Base-by-base conservation (phyloP, 92 coral and sea anemone genomes). In the Plumapathes pennacea region DNA sequence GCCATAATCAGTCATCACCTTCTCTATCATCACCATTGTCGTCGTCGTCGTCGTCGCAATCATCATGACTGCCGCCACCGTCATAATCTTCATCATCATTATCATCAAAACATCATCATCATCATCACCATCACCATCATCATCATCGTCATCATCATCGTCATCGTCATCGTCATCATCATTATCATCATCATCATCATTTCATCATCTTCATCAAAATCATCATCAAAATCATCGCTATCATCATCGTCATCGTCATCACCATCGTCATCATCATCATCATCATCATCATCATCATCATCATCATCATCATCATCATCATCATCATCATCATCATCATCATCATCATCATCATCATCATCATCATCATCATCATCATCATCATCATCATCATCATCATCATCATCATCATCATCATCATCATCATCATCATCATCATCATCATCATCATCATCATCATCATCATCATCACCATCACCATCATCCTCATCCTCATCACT, bases 141-240 rank as follows among this genome's bases (percentile, higher is more conserved):
- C 49, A 42, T 12, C 49, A 58, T 10, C 32, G 31, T 26, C 66
- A 58, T 40, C 42, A 57, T 5, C 46, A 32, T 3, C 19, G 18
- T 22, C 64, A 57, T 17, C 8, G 11, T 57, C 64, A 57, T 57
- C 64, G 22, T 33, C 46, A 32, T 54, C 62, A 54, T 32, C 11
- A 27, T 33, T 32, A 55, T 55, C 45, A 55, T 33, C 62, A 55
- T 19, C 18, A 31, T 4, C 46, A 22, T 13, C 23, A 22, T 18
- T 22, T 47, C 21, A 20, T 47, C 12, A 3, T 47, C 54, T 22
- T 47, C 4, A 47, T 47, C 54, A 47, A 22, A 6, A 18, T 47
- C 21, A 47, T 47, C 21, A 47, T 47, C 12, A 4, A 10, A 28
- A 47, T 47, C 21, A 9, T 47, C 25, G 27, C 7, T 22, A 47